A percentile compares a stretch with the other conserved stretches of the same genome.
Evolutionary conservation across 2,888 invertebrate genomes (phyloP).

Genomic region (Drosophila meridionalis): DNA sequence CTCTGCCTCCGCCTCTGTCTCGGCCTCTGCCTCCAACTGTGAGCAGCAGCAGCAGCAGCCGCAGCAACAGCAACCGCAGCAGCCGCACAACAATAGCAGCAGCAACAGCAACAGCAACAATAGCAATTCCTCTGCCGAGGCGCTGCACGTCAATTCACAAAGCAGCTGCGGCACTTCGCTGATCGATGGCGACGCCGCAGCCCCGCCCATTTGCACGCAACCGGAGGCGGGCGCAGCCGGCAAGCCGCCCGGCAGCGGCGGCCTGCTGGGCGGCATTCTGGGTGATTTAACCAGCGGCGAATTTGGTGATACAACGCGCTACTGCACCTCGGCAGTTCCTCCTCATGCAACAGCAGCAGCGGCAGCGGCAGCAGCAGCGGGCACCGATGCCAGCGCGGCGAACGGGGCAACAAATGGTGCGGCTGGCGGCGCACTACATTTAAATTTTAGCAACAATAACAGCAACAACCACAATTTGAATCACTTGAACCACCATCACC

Average conservation of each 20-base stretch:
- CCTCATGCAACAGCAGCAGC: constrained; percentile 30
- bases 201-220: constrained; percentile 84
- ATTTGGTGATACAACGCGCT: constrained; percentile 84
- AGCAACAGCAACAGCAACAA: constrained; percentile 57
- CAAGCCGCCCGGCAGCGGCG: constrained; percentile 79
- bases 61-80: constrained; percentile 39
- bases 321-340: constrained; percentile 82
- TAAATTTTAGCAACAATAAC: constrained; percentile 83
- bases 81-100: constrained; percentile 40
- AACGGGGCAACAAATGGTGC: constrained; percentile 39
- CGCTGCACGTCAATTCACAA: constrained; percentile 81
- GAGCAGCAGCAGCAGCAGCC: constrained; percentile 35
- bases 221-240: constrained; percentile 84
- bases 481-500: constrained; percentile 61
- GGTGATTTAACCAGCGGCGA: constrained; percentile 84
- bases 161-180: constrained; percentile 55
- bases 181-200: constrained; percentile 82
- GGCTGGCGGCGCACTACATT: constrained; percentile 80
- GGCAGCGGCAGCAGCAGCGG: constrained; percentile 24
- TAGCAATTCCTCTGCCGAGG: constrained; percentile 52
- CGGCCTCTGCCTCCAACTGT: constrained; percentile 20
- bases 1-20: constrained; percentile 10
- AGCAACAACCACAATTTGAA: constrained; percentile 75
- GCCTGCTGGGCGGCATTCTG: constrained; percentile 83
- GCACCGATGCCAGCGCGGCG: constrained; percentile 24